Percentiles rank a stretch among this genome's conserved stretches.
Evolutionary conservation across 2,113 vertebrate species (phyloP).

Genomic region (Takifugu bimaculatus): DNA sequence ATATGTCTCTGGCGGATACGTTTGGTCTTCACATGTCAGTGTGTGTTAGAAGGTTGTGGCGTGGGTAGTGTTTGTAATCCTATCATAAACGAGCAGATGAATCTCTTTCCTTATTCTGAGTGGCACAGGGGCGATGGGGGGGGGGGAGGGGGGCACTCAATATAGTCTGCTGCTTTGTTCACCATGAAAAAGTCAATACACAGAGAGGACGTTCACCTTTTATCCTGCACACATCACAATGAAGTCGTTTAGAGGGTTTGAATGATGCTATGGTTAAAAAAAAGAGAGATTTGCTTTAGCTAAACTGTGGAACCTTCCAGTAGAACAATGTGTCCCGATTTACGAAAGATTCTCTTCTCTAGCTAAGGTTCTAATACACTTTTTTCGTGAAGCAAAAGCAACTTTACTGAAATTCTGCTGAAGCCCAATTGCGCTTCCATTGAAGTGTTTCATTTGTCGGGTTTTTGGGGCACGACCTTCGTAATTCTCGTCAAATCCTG

Average conservation of each 20-base stretch:
- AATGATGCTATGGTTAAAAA: conserved; percentile 27
- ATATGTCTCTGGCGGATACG: conserved; percentile 36
- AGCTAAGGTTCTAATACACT: too few species aligned
- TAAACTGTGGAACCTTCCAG: neutral
- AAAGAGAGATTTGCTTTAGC: neutral
- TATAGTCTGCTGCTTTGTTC: conserved; percentile 31
- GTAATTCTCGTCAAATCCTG: too few species aligned
- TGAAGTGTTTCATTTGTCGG: too few species aligned
- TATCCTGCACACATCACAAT: neutral
- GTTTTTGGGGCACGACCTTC: too few species aligned
- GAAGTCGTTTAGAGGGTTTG: conserved; percentile 17
- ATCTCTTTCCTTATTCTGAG: conserved; percentile 27
- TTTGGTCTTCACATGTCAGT: conserved; percentile 15
- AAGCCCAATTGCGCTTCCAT: too few species aligned
- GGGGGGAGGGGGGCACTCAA: conserved; percentile 12
- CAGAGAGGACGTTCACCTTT: neutral
- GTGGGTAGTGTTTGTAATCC: conserved; percentile 1
- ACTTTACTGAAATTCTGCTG: too few species aligned
- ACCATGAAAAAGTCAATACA: conserved; percentile 31
- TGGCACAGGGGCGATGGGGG: conserved; percentile 20
- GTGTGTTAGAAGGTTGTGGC: neutral
- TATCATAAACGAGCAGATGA: conserved; percentile 27
- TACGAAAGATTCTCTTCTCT: neutral
- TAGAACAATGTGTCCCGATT: neutral
- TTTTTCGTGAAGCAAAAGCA: too few species aligned